These are phyloP conservation scores for Eremobia ochroleuca DNA, from an alignment of 2,888 invertebrate genomes.

Conservation along the genomic window DNA sequence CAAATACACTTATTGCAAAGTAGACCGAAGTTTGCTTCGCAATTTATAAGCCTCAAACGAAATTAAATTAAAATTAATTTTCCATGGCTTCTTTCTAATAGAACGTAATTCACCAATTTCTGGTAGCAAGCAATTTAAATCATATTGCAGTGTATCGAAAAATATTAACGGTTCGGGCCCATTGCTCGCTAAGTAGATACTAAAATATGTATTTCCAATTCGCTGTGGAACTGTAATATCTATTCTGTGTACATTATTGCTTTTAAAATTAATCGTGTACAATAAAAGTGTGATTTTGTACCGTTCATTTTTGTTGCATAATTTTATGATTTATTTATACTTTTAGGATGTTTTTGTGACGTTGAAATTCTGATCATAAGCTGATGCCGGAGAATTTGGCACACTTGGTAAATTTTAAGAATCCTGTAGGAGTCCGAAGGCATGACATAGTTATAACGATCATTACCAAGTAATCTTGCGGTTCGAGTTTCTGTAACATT, in stretches of 20 bases:
- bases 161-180: slow-evolving; percentile 49
- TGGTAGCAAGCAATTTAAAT: slow-evolving; percentile 60
- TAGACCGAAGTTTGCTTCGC: slow-evolving; percentile 33
- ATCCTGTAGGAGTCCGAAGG: not conserved
- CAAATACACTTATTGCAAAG: slow-evolving; percentile 24
- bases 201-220: slow-evolving; percentile 67
- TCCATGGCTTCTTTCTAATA: slow-evolving; percentile 58
- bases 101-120: slow-evolving; percentile 59
- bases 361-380: not conserved
- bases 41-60: slow-evolving; percentile 46
- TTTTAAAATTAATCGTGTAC: slow-evolving; percentile 28
- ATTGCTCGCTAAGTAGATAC: slow-evolving; percentile 50
- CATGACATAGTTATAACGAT: not conserved
- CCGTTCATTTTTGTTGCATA: slow-evolving; percentile 1
- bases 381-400: not conserved
- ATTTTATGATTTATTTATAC: not conserved
- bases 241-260: slow-evolving; percentile 50
- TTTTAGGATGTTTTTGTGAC: not conserved
- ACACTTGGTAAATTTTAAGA: not conserved
- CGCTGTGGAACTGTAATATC: slow-evolving; percentile 37
- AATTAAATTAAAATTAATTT: slow-evolving; percentile 67
- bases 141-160: slow-evolving; percentile 55
- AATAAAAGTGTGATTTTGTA: slow-evolving; percentile 25
- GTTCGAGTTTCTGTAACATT: not conserved
- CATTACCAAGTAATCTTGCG: not conserved